phyloP scores from a whole-genome alignment of 92 coral and sea anemone species.

The Porites divaricata region DNA sequence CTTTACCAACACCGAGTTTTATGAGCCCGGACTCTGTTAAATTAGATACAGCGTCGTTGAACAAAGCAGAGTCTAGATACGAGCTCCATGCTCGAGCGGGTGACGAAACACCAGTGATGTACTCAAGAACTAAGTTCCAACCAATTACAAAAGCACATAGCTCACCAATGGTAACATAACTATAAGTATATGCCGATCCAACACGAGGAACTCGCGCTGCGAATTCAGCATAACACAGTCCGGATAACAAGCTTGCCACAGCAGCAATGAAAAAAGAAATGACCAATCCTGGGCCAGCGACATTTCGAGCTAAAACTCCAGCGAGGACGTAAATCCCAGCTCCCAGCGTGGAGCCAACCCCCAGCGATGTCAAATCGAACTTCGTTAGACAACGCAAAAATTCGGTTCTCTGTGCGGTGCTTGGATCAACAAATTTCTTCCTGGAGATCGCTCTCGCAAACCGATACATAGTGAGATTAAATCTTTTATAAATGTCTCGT shows the following conservation, averaged over 20 bases:
- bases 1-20: not conserved
- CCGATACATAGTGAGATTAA: too few relatives aligned
- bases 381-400: not conserved
- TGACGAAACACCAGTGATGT: slow-evolving; percentile 56
- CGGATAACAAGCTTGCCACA: slow-evolving; percentile 59
- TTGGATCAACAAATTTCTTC: not conserved
- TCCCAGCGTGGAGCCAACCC: not conserved
- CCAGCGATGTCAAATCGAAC: slow-evolving; percentile 2
- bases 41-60: not conserved
- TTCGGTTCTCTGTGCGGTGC: not conserved
- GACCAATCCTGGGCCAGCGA: slow-evolving; percentile 75
- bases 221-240: slow-evolving; percentile 73
- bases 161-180: slow-evolving; percentile 71
- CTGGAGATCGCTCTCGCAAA: not conserved
- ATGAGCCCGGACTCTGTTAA: not conserved
- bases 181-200: slow-evolving; percentile 69
- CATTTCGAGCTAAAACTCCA: slow-evolving; percentile 65
- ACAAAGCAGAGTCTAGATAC: slow-evolving; percentile 51
- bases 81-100: slow-evolving; percentile 60
- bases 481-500: too few relatives aligned
- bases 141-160: slow-evolving; percentile 78
- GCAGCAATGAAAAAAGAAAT: slow-evolving; percentile 72
- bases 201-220: slow-evolving; percentile 25
- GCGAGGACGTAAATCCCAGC: slow-evolving; percentile 64
- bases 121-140: slow-evolving; percentile 71